Evolutionary conservation across 1,140 invertebrate genomes (phyloP), one percentile per base, ranked within the genome.

Genomic region (Lasioglossum baleicum): DNA sequence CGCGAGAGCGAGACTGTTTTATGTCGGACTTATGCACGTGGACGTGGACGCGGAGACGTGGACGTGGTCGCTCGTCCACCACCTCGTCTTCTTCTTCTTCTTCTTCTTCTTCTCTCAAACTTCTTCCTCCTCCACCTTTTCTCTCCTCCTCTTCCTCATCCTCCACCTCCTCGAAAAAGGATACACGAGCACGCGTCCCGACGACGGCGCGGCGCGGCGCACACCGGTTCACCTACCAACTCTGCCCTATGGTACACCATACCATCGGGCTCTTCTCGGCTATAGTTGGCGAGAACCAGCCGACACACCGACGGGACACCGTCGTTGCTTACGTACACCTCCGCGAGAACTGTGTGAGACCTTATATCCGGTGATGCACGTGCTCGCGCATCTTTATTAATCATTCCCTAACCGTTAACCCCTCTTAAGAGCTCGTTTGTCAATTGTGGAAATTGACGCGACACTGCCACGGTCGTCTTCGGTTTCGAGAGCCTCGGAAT

Each of bases 341-440:
- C 42, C 48, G 48, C 31, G 75, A 48, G 40, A 61, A 65, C 68
- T 74, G 83, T 88, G 86, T 86, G 89, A 88, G 83, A 35, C 76
- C 83, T 91, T 89, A 91, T 92, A 92, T 93, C 91, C 92, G 91
- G 91, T 88, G 88, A 89, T 83, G 89, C 87, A 87, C 92, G 91
- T 93, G 92, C 79, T 83, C 83, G 82, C 77, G 92, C 92, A 92
- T 92, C 88, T 92, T 92, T 92, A 93, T 92, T 89, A 90, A 91
- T 91, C 89, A 84, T 80, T 89, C 84, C 84, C 63, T 87, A 81
- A 89, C 87, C 84, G 88, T 90, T 89, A 90, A 40, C 75, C 69
- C 77, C 71, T 66, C 78, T 58, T 86, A 64, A 72, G 65, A 51
- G 31, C 67, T 61, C 80, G 85, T 80, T 74, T 76, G 79, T 88